Conservation (phyloP, 2,797 vertebrate genomes). For the Harpagifer antarcticus region DNA sequence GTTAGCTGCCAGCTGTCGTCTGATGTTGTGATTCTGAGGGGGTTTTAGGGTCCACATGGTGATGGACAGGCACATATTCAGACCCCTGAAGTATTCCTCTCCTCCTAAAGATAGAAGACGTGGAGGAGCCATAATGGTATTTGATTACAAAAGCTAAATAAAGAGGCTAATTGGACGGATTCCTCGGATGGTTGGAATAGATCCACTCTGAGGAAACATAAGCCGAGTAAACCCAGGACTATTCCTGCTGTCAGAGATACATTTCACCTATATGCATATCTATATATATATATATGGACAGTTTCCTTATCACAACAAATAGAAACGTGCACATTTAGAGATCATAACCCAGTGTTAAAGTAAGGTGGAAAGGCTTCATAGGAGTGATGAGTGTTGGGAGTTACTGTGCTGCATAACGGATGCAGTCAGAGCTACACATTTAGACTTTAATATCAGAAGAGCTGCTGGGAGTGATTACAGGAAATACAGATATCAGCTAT, state of each 20-base stretch:
- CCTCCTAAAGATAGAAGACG: conserved; percentile 52
- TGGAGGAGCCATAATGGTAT: conserved; percentile 25
- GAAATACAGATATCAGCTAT: too few relatives aligned
- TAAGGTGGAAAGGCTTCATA: neutral
- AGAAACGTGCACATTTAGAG: neutral
- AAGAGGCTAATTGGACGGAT: conserved; percentile 33
- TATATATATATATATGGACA: neutral
- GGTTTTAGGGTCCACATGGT: conserved; percentile 17
- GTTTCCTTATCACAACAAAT: neutral
- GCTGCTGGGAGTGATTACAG: too few relatives aligned
- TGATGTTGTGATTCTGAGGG: conserved; percentile 58
- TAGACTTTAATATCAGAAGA: too few relatives aligned
- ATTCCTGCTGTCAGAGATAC: neutral
- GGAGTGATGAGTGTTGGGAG: neutral
- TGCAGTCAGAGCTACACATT: too few relatives aligned
- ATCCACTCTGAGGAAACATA: neutral
- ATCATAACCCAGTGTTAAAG: too few relatives aligned
- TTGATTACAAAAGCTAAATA: conserved; percentile 55
- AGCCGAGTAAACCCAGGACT: neutral
- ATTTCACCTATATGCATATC: neutral
- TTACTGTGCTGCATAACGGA: too few relatives aligned
- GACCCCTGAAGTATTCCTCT: conserved; percentile 39
- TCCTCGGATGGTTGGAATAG: conserved; percentile 41
- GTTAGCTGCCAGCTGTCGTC: conserved; percentile 64
- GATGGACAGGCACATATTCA: conserved; percentile 39